phyloP scores from a whole-genome alignment of 2,888 invertebrate genomes.

The Marasmarcha lunaedactyla region DNA sequence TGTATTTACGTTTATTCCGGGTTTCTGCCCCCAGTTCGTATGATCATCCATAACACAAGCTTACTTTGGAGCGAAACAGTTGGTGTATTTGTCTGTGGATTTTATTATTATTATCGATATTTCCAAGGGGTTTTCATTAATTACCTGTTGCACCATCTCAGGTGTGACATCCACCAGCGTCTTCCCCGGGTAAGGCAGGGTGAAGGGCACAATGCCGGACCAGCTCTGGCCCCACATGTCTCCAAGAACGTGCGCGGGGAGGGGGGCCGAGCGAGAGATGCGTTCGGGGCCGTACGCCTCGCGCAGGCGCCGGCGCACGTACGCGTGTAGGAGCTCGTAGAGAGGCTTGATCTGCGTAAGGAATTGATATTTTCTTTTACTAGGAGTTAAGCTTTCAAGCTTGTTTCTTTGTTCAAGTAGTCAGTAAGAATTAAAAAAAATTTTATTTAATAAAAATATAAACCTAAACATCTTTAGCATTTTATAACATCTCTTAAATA shows the following conservation, averaged over 20 bases:
- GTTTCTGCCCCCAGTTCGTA: too few species aligned
- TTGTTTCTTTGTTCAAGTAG: too few species aligned
- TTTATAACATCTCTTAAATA: neutral
- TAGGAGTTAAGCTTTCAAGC: neutral
- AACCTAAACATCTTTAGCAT: too few species aligned
- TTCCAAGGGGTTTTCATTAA: too few species aligned
- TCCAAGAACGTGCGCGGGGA: conserved; percentile 88
- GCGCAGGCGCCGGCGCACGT: conserved; percentile 85
- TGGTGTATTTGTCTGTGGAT: too few species aligned
- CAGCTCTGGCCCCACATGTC: conserved; percentile 94
- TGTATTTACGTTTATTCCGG: too few species aligned
- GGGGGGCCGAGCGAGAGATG: conserved; percentile 82
- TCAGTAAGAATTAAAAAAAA: too few species aligned
- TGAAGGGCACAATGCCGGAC: conserved; percentile 83
- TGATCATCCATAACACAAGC: too few species aligned
- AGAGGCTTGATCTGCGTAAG: conserved; percentile 83
- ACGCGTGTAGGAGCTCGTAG: conserved; percentile 90
- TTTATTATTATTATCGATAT: too few species aligned
- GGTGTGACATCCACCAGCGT: conserved; percentile 85
- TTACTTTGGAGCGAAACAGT: too few species aligned
- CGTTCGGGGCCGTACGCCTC: conserved; percentile 88
- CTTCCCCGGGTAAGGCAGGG: conserved; percentile 88
- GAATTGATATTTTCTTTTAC: too few species aligned
- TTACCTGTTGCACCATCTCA: conserved; percentile 84
- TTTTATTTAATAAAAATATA: too few species aligned